Base-by-base conservation (phyloP, 2,797 vertebrate genomes). In the Pogoniulus pusillus region DNA sequence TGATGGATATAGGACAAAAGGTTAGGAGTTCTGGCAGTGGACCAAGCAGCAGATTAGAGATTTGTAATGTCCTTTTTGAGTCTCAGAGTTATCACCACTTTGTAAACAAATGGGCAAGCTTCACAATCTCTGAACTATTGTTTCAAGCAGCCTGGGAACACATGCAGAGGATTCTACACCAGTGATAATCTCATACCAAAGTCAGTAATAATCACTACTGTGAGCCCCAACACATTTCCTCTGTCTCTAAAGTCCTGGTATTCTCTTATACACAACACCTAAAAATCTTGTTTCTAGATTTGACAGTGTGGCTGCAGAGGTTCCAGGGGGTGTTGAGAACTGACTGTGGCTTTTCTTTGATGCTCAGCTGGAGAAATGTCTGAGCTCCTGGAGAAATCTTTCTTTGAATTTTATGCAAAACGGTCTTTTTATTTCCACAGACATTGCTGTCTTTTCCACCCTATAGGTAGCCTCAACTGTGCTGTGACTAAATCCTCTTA, bases 401-500 rank as follows among this genome's bases (percentile, higher is more conserved):
- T 30, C 57, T 51, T 43, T n/a, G 13, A 47, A 23, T 90, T 84
- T 87, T 81, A 45, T 64, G 53, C 55, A 87, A 59, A 82, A 82
- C 22, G 19, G 39, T 87, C 51, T 82, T 76, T n/a, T 93, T 78
- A 53, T 87, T 89, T 89, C 71, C 27, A 32, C n/a, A 37, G 59
- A 59, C 0, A 34, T 47, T 54, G 26, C 59, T 54, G 27, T 23
- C 47, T 69, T 94, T 90, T 69, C 60, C 53, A 57, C 47, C 76
- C 49, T 34, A 2, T 23, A 66, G 75, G 73, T 35, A 81, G 22
- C 70, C 74, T 81, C 60, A 85, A 18, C 73, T 69, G 59, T 43
- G 37, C 55, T 71, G 35, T 73, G 73, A 73, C 59, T 93, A 89
- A 94, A 91, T 78, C 79, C 73, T 45, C 37, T 90, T 85, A 82